phyloP scores from a whole-genome alignment of 2,113 vertebrate species.

The Ahaetulla prasina region DNA sequence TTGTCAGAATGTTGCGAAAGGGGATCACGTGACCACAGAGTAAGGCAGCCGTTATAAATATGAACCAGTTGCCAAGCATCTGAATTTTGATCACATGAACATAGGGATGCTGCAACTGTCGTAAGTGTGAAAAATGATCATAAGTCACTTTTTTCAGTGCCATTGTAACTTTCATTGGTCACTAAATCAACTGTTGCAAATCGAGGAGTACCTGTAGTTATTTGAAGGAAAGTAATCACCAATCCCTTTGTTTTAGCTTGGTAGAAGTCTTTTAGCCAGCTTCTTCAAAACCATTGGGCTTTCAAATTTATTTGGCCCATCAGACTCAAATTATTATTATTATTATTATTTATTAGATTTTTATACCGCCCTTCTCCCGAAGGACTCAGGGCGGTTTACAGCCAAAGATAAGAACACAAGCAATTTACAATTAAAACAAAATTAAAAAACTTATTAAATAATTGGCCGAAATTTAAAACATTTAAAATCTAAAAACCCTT shows the following conservation, averaged over 20 bases:
- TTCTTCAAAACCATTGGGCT: neutral
- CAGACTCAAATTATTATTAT: neutral
- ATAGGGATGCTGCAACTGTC: neutral
- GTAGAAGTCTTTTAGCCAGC: neutral
- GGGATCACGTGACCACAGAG: neutral
- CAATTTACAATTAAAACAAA: too few species aligned
- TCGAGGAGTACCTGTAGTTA: neutral
- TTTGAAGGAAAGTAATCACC: neutral
- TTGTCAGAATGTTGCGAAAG: neutral
- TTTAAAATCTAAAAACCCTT: too few species aligned
- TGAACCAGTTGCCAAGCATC: neutral
- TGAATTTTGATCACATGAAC: neutral
- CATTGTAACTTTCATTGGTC: neutral
- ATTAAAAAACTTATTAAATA: too few species aligned
- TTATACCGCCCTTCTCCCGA: too few species aligned
- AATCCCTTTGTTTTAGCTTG: neutral
- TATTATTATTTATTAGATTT: too few species aligned
- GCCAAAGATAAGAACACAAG: too few species aligned
- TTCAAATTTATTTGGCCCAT: neutral
- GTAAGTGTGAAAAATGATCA: neutral
- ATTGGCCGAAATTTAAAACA: too few species aligned
- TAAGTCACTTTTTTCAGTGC: neutral
- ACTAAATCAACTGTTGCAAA: neutral
- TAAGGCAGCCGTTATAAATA: neutral
- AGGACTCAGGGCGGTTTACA: too few species aligned